Conservation (phyloP, 2,797 vertebrate species). For the Anabacerthia variegaticeps region DNA sequence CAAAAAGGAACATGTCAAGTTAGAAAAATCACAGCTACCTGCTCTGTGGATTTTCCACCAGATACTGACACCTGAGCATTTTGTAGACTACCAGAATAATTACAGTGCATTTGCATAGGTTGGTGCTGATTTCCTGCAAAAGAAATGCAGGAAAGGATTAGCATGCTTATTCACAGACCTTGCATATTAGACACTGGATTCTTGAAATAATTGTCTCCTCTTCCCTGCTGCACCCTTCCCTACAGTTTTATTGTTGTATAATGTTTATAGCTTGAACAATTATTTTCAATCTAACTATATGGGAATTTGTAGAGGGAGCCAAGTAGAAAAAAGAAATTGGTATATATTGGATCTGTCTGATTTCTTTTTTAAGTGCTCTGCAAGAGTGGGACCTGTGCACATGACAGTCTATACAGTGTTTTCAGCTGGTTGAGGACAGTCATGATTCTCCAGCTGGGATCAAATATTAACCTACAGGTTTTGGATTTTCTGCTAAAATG, state of each 20-base stretch:
- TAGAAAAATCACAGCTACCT: constrained; percentile 44
- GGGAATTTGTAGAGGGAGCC: not conserved
- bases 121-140: not conserved
- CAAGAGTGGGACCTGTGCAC: not conserved
- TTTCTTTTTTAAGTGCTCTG: not conserved
- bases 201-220: not conserved
- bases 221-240: rapidly evolving
- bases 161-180: not conserved
- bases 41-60: constrained; percentile 10
- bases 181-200: not conserved
- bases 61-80: constrained; percentile 15
- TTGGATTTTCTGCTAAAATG: not conserved
- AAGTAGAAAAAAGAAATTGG: not conserved
- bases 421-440: not conserved
- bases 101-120: constrained; percentile 27
- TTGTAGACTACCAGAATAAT: constrained; percentile 35
- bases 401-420: not conserved
- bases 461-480: not conserved
- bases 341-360: not conserved
- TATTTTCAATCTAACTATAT: not conserved
- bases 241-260: not conserved
- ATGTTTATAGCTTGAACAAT: constrained; percentile 30
- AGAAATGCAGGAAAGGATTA: not conserved
- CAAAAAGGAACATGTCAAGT: constrained; percentile 36
- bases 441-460: not conserved